These are phyloP conservation scores for Lamellibrachia columna DNA, from an alignment of 2,888 invertebrate species.

Conservation along the genomic window DNA sequence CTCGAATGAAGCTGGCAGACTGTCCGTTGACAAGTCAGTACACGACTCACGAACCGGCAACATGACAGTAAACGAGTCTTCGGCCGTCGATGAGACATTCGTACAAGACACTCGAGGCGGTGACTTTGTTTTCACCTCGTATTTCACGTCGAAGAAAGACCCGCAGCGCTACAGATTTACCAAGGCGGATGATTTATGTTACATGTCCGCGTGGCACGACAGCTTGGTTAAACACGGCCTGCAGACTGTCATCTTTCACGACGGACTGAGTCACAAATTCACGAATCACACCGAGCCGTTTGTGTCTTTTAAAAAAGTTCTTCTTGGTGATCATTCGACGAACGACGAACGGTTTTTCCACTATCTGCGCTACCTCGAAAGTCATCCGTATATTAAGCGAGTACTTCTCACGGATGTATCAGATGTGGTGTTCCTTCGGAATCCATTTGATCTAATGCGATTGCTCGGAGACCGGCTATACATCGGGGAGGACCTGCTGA, in stretches of 20 bases:
- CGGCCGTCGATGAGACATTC: too few relatives aligned
- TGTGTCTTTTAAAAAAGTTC: background rate
- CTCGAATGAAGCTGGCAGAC: too few relatives aligned
- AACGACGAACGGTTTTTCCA: conserved; percentile 23
- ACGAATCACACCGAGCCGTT: background rate
- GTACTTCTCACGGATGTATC: background rate
- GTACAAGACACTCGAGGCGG: background rate
- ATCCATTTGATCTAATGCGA: conserved; percentile 18
- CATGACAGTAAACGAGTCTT: too few relatives aligned
- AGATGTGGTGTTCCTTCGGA: background rate
- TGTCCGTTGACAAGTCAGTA: too few relatives aligned
- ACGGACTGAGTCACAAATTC: background rate
- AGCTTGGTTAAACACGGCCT: background rate
- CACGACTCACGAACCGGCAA: too few relatives aligned
- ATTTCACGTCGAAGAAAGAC: background rate
- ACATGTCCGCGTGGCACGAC: background rate
- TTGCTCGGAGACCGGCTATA: conserved; percentile 7
- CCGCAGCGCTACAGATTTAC: background rate
- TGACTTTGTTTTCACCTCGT: background rate
- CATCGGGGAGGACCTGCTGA: background rate
- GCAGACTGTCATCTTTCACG: background rate
- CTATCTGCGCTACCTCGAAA: conserved; percentile 13
- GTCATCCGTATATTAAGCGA: background rate
- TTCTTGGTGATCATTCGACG: background rate
- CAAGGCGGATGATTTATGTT: background rate